phyloP scores from a whole-genome alignment of 2,797 vertebrate genomes.

The Manis crassicaudata region DNA sequence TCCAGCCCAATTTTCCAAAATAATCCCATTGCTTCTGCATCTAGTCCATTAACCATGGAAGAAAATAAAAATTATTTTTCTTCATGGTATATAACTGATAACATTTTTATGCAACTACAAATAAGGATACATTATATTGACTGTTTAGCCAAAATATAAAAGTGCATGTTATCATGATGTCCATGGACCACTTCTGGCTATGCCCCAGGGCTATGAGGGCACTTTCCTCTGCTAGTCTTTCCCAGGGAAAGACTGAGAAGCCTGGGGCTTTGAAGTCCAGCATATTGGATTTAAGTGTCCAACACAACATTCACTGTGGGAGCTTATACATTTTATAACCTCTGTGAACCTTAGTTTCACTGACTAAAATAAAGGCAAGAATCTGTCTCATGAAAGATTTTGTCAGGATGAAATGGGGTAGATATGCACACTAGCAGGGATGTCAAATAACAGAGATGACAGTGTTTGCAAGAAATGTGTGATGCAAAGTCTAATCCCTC shows the following conservation, averaged over 20 bases:
- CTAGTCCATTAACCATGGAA: background rate
- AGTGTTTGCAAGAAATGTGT: background rate
- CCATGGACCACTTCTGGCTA: background rate
- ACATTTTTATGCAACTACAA: background rate
- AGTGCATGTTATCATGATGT: background rate
- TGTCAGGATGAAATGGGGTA: background rate
- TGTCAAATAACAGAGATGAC: background rate
- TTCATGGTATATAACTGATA: background rate
- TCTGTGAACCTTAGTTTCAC: background rate
- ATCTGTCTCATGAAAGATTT: background rate
- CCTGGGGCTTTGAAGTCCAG: background rate
- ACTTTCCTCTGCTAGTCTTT: background rate
- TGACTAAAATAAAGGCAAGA: background rate
- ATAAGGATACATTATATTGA: background rate
- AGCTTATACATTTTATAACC: background rate
- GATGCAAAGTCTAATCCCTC: conserved; percentile 32
- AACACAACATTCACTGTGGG: background rate
- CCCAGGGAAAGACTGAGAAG: background rate
- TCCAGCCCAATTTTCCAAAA: conserved; percentile 6
- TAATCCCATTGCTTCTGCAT: background rate
- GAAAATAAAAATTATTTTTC: background rate
- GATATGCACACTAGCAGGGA: background rate
- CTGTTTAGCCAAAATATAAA: conserved; percentile 9
- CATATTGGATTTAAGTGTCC: background rate
- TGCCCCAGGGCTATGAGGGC: background rate